Evolutionary conservation across 2,113 vertebrate species (phyloP).

Genomic region (Pollimyrus isidori): DNA sequence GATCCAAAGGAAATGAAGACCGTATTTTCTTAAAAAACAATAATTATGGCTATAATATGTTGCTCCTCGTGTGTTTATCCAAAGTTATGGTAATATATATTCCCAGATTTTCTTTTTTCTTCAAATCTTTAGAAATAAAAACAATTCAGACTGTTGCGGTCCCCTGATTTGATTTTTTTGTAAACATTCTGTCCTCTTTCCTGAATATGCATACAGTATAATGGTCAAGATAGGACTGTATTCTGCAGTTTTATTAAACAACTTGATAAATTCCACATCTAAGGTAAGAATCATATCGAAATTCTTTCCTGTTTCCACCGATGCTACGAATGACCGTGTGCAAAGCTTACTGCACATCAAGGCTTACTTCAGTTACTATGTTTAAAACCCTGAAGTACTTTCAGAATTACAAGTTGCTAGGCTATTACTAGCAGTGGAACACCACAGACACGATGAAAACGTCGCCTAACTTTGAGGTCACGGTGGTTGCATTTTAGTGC

Average conservation of each 20-base stretch:
- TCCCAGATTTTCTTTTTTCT: not conserved
- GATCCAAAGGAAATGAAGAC: not conserved
- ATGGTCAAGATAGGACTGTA: not conserved
- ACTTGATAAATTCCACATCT: not conserved
- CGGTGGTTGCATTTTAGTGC: not conserved
- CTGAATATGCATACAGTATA: not conserved
- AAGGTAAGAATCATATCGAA: not conserved
- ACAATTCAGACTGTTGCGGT: not conserved
- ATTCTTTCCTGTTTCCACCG: not conserved
- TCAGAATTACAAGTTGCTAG: not conserved
- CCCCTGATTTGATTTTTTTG: not conserved
- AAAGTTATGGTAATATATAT: not conserved
- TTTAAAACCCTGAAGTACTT: not conserved
- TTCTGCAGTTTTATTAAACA: not conserved
- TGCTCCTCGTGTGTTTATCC: not conserved
- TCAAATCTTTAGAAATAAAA: not conserved
- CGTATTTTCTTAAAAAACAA: not conserved
- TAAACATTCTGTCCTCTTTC: not conserved
- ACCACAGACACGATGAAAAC: not conserved
- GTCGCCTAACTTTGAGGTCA: not conserved
- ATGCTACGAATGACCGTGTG: not conserved
- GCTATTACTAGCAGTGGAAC: not conserved
- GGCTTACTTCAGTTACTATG: not conserved
- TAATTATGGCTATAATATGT: not conserved
- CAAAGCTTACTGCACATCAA: not conserved